These are phyloP conservation scores for Sinopyrophorus schimmeli DNA, from an alignment of 2,888 invertebrate genomes.

Conservation along the genomic window DNA sequence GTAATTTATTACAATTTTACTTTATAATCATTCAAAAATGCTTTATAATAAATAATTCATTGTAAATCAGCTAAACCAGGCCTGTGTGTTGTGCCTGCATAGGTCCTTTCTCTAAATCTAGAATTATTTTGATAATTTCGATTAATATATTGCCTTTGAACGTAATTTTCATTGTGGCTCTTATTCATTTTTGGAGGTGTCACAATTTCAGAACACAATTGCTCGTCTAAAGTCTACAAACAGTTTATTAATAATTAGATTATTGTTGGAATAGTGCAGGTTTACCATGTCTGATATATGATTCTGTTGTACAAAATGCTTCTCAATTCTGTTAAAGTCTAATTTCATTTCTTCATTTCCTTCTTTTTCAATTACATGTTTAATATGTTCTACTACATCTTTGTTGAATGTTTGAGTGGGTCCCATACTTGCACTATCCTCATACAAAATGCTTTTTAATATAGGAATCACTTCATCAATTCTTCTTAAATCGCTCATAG, in stretches of 20 bases:
- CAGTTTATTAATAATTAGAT: too few species aligned
- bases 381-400: conserved; percentile 63
- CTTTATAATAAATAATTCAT: too few species aligned
- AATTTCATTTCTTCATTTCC: conserved; percentile 59
- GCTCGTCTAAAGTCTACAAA: conserved; percentile 51
- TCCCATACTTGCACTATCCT: conserved; percentile 58
- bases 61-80: conserved; percentile 12
- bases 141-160: too few species aligned
- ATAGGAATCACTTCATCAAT: conserved; percentile 67
- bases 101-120: too few species aligned
- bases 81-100: too few species aligned
- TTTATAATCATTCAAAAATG: too few species aligned
- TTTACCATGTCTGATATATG: conserved; percentile 40
- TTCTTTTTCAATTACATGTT: conserved; percentile 55
- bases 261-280: too few species aligned
- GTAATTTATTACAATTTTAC: too few species aligned
- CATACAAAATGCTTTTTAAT: conserved; percentile 61
- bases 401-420: conserved; percentile 64
- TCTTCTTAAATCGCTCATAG: conserved; percentile 63
- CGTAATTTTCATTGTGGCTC: too few species aligned
- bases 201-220: conserved; percentile 49
- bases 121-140: too few species aligned
- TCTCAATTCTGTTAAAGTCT: conserved; percentile 62
- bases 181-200: conserved; percentile 12
- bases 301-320: conserved; percentile 58